Conservation (phyloP, 2,113 vertebrate genomes). For the Melierax canorus region DNA sequence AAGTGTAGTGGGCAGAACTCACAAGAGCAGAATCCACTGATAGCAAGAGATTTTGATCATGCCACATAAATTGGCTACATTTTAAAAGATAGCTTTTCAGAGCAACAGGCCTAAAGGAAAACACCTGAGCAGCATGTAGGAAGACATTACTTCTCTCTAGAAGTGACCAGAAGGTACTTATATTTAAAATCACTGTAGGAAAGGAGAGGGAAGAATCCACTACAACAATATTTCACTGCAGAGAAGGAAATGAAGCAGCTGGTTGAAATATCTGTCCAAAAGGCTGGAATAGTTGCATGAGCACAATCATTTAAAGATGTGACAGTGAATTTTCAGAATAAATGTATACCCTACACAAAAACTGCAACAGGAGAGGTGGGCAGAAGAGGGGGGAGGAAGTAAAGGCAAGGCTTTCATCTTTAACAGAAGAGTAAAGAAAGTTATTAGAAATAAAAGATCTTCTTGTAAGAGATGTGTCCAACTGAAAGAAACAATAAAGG, state of each 20-base stretch:
- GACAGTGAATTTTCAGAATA: neutral
- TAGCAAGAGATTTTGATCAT: neutral
- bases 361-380: neutral
- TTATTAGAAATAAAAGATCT: neutral
- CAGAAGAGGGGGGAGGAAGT: neutral
- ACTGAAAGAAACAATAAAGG: neutral
- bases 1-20: neutral
- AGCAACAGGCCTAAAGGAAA: neutral
- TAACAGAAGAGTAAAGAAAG: neutral
- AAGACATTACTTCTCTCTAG: neutral
- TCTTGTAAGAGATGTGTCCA: neutral
- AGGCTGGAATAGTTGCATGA: neutral
- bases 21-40: neutral
- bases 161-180: neutral
- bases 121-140: neutral
- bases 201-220: neutral
- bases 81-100: neutral
- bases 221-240: neutral
- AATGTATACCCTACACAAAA: neutral
- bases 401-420: neutral
- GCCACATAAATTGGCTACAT: accelerated
- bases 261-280: neutral
- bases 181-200: neutral
- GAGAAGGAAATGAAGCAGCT: neutral
- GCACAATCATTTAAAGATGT: neutral